Conservation (phyloP, 2,797 vertebrate species). For the Aplochiton taeniatus region DNA sequence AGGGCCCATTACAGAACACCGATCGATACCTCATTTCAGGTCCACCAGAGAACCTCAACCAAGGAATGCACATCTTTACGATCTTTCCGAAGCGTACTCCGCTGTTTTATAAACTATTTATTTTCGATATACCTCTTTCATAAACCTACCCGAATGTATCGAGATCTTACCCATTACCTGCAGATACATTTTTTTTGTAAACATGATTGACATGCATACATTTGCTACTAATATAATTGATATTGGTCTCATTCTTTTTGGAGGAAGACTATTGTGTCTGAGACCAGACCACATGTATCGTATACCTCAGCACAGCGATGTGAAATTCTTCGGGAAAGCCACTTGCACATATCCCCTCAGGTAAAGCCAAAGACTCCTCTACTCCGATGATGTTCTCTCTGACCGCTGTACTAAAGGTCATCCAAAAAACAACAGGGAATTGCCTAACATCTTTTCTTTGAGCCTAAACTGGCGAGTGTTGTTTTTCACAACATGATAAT, state of each 20-base stretch:
- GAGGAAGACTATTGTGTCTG: no score
- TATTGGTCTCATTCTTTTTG: no score
- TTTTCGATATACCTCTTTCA: background rate
- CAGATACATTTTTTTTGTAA: no score
- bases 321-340: background rate
- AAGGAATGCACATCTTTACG: slow-evolving; percentile 29
- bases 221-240: no score
- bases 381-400: slow-evolving; percentile 16
- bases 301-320: slow-evolving; percentile 8
- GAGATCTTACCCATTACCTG: background rate
- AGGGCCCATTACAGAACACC: background rate
- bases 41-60: slow-evolving; percentile 15
- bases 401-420: background rate
- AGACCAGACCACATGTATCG: no score
- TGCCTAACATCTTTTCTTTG: no score
- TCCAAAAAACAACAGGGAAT: no score
- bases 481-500: no score
- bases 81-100: slow-evolving; percentile 25
- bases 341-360: background rate
- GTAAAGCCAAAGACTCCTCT: slow-evolving; percentile 15
- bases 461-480: no score
- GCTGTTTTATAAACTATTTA: background rate
- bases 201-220: no score
- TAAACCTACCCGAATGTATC: background rate
- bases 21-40: slow-evolving; percentile 4